Conservation (phyloP, 2,888 invertebrate genomes). For the Brenthis daphne region DNA sequence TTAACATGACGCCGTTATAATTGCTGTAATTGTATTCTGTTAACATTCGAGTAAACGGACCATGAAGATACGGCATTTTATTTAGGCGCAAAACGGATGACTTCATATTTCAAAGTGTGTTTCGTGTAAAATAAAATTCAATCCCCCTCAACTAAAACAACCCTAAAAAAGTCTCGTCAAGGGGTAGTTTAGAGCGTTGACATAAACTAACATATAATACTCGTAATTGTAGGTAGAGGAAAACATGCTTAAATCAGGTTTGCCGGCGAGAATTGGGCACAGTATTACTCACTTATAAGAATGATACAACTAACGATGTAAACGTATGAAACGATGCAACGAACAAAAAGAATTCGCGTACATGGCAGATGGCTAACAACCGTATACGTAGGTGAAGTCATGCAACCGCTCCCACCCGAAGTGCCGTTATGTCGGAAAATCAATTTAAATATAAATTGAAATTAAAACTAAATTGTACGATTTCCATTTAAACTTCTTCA, state of each 20-base stretch:
- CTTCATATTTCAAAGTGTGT: constrained; percentile 4
- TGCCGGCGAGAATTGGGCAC: constrained; percentile 18
- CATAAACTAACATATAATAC: background rate
- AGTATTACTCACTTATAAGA: constrained; percentile 24
- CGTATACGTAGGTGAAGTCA: constrained; percentile 55
- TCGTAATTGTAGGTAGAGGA: constrained; percentile 28
- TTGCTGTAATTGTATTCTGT: constrained; percentile 72
- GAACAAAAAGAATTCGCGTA: constrained; percentile 40
- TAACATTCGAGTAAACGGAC: constrained; percentile 71
- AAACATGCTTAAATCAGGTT: constrained; percentile 22
- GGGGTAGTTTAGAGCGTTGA: constrained; percentile 5
- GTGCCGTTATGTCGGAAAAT: constrained; percentile 54
- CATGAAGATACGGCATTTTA: constrained; percentile 61
- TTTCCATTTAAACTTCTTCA: background rate
- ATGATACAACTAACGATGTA: constrained; percentile 23
- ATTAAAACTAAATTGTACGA: background rate
- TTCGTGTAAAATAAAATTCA: constrained; percentile 7
- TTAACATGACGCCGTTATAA: constrained; percentile 59
- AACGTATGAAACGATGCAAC: constrained; percentile 19
- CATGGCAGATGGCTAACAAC: constrained; percentile 45
- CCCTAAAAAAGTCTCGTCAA: constrained; percentile 7
- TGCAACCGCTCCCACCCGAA: constrained; percentile 53
- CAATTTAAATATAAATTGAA: constrained; percentile 34
- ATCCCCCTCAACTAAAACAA: constrained; percentile 9
- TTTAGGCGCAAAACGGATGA: constrained; percentile 42